Evolutionary conservation across 2,113 vertebrate genomes (phyloP).

Genomic region (Lagopus muta): DNA sequence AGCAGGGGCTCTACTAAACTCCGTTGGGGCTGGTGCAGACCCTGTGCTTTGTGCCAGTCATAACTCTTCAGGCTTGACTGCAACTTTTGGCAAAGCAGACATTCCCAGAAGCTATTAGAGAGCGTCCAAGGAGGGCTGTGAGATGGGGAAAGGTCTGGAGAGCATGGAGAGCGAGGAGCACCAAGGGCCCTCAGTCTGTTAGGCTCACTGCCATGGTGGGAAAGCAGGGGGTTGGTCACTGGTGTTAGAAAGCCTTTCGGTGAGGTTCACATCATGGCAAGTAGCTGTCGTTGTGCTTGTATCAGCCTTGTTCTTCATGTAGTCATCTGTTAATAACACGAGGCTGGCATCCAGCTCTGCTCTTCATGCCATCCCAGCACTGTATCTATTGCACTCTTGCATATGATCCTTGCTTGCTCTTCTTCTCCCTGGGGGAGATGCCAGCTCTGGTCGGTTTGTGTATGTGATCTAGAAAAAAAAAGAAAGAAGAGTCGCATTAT

Average conservation of each 20-base stretch:
- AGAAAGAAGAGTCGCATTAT: not conserved
- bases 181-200: not conserved
- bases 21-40: not conserved
- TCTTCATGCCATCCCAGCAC: not conserved
- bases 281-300: not conserved
- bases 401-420: not conserved
- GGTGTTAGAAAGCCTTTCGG: not conserved
- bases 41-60: not conserved
- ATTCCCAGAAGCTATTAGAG: not conserved
- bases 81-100: not conserved
- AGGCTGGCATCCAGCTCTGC: not conserved
- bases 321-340: conserved; percentile 1
- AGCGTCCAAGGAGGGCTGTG: not conserved
- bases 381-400: not conserved
- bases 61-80: not conserved
- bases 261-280: not conserved
- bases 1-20: not conserved
- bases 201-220: not conserved
- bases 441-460: not conserved
- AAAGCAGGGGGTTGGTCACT: not conserved
- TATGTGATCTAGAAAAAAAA: not conserved
- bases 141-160: not conserved
- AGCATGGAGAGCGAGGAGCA: not conserved
- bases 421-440: not conserved
- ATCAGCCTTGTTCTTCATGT: not conserved